Base-by-base conservation (phyloP, 2,113 vertebrate species). In the Xyrauchen texanus region DNA sequence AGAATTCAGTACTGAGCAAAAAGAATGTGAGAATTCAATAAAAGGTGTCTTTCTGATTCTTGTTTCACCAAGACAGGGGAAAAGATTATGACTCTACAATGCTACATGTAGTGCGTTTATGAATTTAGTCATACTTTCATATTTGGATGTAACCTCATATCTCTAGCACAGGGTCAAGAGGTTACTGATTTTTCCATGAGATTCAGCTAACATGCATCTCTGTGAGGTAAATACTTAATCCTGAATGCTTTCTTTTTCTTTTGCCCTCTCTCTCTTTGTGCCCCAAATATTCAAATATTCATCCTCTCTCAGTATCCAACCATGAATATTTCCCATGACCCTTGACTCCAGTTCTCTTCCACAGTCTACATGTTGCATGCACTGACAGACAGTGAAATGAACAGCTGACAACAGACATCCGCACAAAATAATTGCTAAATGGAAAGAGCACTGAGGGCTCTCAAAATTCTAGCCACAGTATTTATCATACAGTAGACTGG, bases 281-380 rank as follows among this genome's bases (percentile, higher is more conserved):
- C 12, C 71, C 11, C 4, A 49, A 61, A 51, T 60, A 68, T 70
- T 55, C 21, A 42, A 62, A 34, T 11, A 46, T 71, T 62, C 72
- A 58, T 82, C 60, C 21, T 51, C 21, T 49, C 80, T 68, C 16
- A 76, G 51, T 77, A 86, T 49, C 45, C 46, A 62, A 68, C 67
- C 62, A 62, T 58, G 72, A 80, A 82, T 81, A 82, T 84, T 87
- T 87, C 84, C 80, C 86, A 83, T 78, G 84, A 82, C 86, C 86
- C 63, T 58, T 49, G 71, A 70, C 72, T 78, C 10, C 13, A 8
- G 57, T 65, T 46, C 42, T 76, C 71, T 46, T 5, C n/a, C 68
- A 76, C 49, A 49, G 7, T 58, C 74, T 75, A 34, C 68, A 60
- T 12, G 55, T 60, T 73, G 46, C 47, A 12, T 11, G 4, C 61